Evolutionary conservation across 2,888 invertebrate species (phyloP).

Genomic region (Omphaloscelis lunosa): DNA sequence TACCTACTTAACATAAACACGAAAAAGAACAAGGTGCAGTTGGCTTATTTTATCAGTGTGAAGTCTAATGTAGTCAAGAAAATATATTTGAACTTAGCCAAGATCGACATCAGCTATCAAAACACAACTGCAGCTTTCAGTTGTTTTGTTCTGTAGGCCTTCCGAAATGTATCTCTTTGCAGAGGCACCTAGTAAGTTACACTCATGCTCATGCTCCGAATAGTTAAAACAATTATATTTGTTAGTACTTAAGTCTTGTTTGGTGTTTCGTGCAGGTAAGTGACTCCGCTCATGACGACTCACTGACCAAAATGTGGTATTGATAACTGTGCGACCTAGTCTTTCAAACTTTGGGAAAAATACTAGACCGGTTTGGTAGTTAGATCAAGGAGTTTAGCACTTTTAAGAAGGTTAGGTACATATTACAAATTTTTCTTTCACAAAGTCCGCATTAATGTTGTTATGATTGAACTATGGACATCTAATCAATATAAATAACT

Average conservation of each 20-base stretch:
- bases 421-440: background rate
- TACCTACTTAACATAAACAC: too few species aligned
- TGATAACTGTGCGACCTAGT: background rate
- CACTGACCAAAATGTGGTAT: background rate
- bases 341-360: background rate
- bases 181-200: background rate
- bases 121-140: background rate
- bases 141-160: background rate
- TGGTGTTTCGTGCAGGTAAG: background rate
- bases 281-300: background rate
- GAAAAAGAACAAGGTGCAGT: background rate
- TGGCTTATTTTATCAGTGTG: background rate
- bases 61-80: background rate
- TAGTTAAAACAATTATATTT: background rate
- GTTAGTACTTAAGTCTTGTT: background rate
- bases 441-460: background rate
- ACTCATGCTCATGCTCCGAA: too few species aligned
- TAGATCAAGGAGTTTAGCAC: background rate
- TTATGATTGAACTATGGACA: background rate
- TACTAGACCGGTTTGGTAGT: constrained; percentile 25
- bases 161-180: background rate
- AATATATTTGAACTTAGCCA: background rate
- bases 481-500: background rate
- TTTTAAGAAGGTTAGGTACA: constrained; percentile 7
- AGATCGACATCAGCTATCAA: background rate